Base-by-base conservation (phyloP, 2,797 vertebrate species). In the Tapera naevia region DNA sequence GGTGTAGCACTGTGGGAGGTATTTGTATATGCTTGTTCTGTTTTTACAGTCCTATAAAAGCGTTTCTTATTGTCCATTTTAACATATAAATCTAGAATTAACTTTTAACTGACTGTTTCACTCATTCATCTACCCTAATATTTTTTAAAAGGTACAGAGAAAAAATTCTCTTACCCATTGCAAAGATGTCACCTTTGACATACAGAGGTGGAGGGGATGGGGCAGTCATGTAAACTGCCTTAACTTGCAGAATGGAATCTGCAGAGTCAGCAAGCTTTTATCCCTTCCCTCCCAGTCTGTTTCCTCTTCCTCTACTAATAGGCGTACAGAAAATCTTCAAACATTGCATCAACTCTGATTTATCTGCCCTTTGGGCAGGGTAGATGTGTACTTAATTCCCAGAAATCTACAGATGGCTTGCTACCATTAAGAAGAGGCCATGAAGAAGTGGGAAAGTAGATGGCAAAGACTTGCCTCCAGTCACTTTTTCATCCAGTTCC, bases 401-500 rank as follows among this genome's bases (percentile, higher is more conserved):
- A 72, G 64, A 91, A 66, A 89, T 41, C 83, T 70, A 19, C 56
- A 60, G 78, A 64, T 13, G 3, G 39, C 18, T 56, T 88, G 39
- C 88, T 93, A 93, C 80, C 16, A 95, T 72, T 92, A 64, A 41
- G 64, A 89, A 79, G 58, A 80, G 57, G 35, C 51, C 10, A 14
- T 6, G 16, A 37, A 73, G 17, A 90, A 92, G 46, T 41, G 57
- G 50, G 48, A 91, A 91, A 27, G 73, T 35, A 79, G 35, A 88
- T 82, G 51, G 65, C 51, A 88, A 94, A 83, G 48, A 53, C 58
- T 92, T 86, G 17, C 37, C 88, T 95, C 46, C 43, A 78, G 82
- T 84, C 48, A 27, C n/a, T 91, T 96, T 94, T 93, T 95, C 89
- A 97, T 95, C 88, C 61, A 95, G 53, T 76, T 94, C 50, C 18